These are phyloP conservation scores for Rhinogobio ventralis DNA, from an alignment of 2,797 vertebrate genomes.

Conservation along the genomic window DNA sequence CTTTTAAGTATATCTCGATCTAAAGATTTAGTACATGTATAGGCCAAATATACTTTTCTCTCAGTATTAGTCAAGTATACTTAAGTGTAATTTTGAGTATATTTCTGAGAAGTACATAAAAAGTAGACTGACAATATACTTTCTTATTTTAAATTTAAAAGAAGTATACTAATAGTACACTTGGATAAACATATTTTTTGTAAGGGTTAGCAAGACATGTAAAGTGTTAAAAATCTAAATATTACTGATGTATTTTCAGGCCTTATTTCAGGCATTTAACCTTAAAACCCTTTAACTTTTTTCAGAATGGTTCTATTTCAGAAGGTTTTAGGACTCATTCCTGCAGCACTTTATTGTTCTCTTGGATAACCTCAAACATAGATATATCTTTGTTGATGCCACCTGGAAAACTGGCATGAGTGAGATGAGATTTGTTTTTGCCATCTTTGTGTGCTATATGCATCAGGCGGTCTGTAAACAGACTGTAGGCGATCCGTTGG, in stretches of 20 bases:
- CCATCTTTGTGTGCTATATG: background rate
- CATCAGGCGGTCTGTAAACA: background rate
- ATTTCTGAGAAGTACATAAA: too few relatives aligned
- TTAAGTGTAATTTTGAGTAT: too few relatives aligned
- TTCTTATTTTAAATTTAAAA: too few relatives aligned
- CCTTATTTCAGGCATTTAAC: background rate
- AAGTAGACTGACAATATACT: too few relatives aligned
- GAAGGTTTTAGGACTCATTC: background rate
- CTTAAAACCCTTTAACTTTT: background rate
- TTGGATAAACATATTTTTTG: too few relatives aligned
- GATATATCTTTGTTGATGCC: background rate
- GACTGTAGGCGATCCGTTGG: background rate
- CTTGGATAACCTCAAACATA: background rate
- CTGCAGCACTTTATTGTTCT: background rate
- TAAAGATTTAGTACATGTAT: too few relatives aligned
- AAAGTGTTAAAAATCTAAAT: background rate
- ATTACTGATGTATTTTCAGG: background rate
- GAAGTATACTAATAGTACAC: too few relatives aligned
- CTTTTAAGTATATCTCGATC: too few relatives aligned
- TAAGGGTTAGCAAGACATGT: background rate
- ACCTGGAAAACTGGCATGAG: background rate
- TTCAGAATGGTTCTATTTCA: background rate
- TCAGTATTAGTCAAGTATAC: too few relatives aligned
- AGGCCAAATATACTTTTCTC: too few relatives aligned
- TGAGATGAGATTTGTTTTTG: too few relatives aligned